Evolutionary conservation across 64 coral and sea anemone genomes (phyloP).

Genomic region (Pocillopora verrucosa): DNA sequence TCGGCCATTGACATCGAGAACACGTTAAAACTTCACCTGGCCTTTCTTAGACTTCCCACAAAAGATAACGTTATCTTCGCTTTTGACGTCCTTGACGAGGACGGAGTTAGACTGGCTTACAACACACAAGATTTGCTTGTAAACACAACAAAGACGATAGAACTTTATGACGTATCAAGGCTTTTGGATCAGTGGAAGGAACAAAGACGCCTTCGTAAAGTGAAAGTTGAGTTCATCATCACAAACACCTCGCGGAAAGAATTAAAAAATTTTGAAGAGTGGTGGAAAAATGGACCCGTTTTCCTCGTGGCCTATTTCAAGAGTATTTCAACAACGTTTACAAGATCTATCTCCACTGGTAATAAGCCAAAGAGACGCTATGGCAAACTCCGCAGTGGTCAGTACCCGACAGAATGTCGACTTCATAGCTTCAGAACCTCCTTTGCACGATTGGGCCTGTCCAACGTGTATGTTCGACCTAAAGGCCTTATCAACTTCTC

Average conservation of each 20-base stretch:
- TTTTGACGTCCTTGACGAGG: background rate
- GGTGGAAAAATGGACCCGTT: background rate
- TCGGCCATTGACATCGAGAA: background rate
- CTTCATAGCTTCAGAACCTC: background rate
- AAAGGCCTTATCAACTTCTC: background rate
- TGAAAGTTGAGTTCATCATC: background rate
- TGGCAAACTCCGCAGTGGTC: background rate
- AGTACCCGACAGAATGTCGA: background rate
- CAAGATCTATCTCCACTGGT: background rate
- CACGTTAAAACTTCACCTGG: background rate
- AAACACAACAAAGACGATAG: background rate
- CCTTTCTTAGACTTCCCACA: background rate
- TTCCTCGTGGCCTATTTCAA: background rate
- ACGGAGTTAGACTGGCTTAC: background rate
- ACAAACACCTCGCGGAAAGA: background rate
- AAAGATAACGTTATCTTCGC: background rate
- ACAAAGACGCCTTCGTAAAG: background rate
- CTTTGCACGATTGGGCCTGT: background rate
- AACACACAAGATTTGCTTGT: background rate
- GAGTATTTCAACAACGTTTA: background rate
- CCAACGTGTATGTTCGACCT: background rate
- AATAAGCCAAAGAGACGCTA: background rate
- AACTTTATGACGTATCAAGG: background rate
- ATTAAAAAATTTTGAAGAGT: background rate
- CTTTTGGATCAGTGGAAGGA: background rate